Percentiles rank a stretch among this genome's conserved stretches.
These are phyloP conservation scores for Pogonocherus hispidulus DNA, from an alignment of 2,888 invertebrate species.

Conservation along the genomic window DNA sequence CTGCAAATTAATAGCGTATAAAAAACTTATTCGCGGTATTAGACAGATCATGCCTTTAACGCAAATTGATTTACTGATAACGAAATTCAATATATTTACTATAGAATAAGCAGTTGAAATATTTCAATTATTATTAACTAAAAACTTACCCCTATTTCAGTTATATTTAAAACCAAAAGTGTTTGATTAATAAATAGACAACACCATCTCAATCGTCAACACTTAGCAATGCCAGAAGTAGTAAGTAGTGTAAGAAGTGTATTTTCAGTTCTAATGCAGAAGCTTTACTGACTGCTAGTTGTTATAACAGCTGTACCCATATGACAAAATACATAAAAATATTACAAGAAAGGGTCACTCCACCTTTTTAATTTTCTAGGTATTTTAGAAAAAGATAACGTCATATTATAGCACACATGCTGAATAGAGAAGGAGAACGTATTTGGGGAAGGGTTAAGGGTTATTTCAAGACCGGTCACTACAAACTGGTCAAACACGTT, in stretches of 20 bases:
- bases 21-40: no score
- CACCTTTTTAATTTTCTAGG: slow-evolving; percentile 48
- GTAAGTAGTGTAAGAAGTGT: no score
- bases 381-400: slow-evolving; percentile 38
- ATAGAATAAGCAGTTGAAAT: no score
- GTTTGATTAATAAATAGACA: no score
- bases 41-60: no score
- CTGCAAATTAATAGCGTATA: no score
- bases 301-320: slow-evolving; percentile 47
- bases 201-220: not conserved
- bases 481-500: slow-evolving; percentile 68
- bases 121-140: not conserved
- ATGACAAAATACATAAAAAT: slow-evolving; percentile 42
- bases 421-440: slow-evolving; percentile 40
- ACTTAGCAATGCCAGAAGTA: not conserved
- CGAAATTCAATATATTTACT: no score
- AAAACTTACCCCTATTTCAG: not conserved
- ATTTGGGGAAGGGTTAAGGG: slow-evolving; percentile 51
- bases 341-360: slow-evolving; percentile 52
- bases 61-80: no score
- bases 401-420: not conserved
- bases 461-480: slow-evolving; percentile 52
- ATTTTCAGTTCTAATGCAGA: slow-evolving; percentile 38
- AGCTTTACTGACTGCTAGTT: slow-evolving; percentile 38
- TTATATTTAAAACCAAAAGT: not conserved